Conservation (phyloP, 2,113 vertebrate species). For the Paedocypris sp. region DNA sequence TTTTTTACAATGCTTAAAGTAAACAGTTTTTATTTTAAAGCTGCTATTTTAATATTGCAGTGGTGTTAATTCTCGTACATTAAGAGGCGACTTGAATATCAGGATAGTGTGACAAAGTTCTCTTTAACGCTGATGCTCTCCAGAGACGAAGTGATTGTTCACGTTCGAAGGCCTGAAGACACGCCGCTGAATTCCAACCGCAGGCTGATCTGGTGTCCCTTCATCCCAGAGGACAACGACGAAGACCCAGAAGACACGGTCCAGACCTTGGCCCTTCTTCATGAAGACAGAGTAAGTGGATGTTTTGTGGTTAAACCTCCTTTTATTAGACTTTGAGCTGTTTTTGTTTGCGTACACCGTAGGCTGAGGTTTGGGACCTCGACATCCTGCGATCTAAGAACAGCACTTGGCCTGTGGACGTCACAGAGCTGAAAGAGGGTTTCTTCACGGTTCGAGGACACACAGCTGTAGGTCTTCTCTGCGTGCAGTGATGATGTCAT, state of each 20-base stretch:
- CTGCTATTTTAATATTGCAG: too few relatives aligned
- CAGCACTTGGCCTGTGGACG: conserved; percentile 77
- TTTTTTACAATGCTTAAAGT: too few relatives aligned
- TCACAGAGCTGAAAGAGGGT: conserved; percentile 79
- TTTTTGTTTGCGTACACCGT: conserved; percentile 8
- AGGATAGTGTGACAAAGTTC: too few relatives aligned
- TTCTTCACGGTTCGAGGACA: conserved; percentile 89
- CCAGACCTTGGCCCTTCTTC: conserved; percentile 82
- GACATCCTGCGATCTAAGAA: conserved; percentile 77
- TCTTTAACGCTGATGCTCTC: conserved; percentile 53
- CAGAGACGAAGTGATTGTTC: conserved; percentile 86
- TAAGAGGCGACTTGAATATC: too few relatives aligned
- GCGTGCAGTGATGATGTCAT: background rate
- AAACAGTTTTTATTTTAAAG: too few relatives aligned
- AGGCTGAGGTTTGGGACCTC: conserved; percentile 97
- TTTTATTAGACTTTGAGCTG: background rate
- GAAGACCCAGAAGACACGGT: conserved; percentile 78
- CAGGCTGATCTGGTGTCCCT: conserved; percentile 95
- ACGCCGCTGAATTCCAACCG: conserved; percentile 75
- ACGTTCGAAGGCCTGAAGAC: conserved; percentile 74
- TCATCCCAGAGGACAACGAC: conserved; percentile 85
- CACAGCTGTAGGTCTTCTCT: conserved; percentile 62
- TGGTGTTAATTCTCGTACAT: too few relatives aligned
- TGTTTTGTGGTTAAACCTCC: too few relatives aligned
- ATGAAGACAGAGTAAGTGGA: conserved; percentile 74